Evolutionary conservation across 2,797 vertebrate species (phyloP).

Genomic region (Somateria mollissima): DNA sequence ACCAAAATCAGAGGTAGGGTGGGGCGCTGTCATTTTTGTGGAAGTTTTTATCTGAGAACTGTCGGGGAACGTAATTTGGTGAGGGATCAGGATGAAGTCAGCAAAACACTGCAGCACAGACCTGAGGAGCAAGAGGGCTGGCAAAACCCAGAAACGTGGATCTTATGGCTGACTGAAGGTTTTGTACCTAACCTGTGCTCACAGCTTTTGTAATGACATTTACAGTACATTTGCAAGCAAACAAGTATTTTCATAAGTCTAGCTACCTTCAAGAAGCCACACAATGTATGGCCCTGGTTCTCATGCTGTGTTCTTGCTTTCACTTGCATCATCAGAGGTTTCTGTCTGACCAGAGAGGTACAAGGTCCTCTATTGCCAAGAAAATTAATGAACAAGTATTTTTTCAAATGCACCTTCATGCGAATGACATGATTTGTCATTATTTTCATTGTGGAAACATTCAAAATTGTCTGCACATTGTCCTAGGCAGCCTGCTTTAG

Average conservation of each 20-base stretch:
- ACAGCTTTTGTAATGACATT: not conserved
- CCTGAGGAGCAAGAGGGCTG: not conserved
- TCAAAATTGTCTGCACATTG: not conserved
- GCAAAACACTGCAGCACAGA: rapidly evolving
- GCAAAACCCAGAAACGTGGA: not conserved
- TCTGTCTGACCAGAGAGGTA: not conserved
- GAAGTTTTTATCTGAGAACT: not conserved
- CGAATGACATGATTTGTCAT: not conserved
- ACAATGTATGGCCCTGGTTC: no score
- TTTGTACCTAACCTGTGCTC: not conserved
- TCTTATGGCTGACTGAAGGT: rapidly evolving
- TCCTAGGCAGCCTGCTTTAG: not conserved
- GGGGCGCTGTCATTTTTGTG: not conserved
- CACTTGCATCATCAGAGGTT: not conserved
- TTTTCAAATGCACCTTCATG: not conserved
- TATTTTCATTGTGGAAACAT: not conserved
- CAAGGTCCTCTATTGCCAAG: not conserved
- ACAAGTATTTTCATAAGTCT: not conserved
- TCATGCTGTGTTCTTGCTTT: not conserved
- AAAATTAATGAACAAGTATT: not conserved
- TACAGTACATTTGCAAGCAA: not conserved
- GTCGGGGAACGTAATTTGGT: not conserved
- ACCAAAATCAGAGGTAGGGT: not conserved
- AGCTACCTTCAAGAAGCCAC: not conserved
- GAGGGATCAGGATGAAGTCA: not conserved